Conservation (phyloP, 2,888 invertebrate species). For the Thyatira batis region DNA sequence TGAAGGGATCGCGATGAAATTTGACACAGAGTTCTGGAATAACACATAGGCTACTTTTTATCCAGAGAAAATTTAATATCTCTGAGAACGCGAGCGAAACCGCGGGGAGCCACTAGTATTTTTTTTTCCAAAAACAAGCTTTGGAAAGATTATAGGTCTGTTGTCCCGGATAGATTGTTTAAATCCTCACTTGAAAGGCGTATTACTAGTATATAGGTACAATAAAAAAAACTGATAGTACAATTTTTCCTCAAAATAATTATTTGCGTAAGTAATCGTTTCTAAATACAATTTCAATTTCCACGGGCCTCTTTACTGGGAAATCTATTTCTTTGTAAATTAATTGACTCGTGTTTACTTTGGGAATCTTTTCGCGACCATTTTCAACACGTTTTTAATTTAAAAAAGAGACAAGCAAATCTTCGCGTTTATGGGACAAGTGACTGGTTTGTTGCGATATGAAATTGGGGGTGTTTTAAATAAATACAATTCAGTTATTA, state of each 20-base stretch:
- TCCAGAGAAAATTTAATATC: too few relatives aligned
- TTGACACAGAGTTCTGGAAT: too few relatives aligned
- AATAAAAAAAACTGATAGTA: not conserved
- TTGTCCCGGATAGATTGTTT: too few relatives aligned
- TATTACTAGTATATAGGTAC: too few relatives aligned
- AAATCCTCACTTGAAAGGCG: too few relatives aligned
- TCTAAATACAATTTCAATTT: not conserved
- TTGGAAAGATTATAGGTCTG: too few relatives aligned
- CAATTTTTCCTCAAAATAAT: not conserved
- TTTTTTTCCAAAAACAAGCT: too few relatives aligned
- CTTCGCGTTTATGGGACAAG: constrained; percentile 9
- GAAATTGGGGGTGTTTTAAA: not conserved
- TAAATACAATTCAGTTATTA: too few relatives aligned
- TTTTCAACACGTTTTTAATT: constrained; percentile 54
- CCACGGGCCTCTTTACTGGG: not conserved
- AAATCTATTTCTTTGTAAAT: constrained; percentile 26
- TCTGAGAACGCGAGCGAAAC: too few relatives aligned
- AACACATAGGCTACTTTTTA: too few relatives aligned
- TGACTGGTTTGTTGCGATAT: not conserved
- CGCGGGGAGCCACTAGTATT: too few relatives aligned
- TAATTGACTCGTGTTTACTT: constrained; percentile 30
- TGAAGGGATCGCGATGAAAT: too few relatives aligned
- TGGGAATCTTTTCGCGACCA: constrained; percentile 30
- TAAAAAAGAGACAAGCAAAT: constrained; percentile 35
- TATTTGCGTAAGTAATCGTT: not conserved